Evolutionary conservation across 2,888 invertebrate genomes (phyloP), one percentile per base, ranked within the genome.

Genomic region (Deilephila elpenor): DNA sequence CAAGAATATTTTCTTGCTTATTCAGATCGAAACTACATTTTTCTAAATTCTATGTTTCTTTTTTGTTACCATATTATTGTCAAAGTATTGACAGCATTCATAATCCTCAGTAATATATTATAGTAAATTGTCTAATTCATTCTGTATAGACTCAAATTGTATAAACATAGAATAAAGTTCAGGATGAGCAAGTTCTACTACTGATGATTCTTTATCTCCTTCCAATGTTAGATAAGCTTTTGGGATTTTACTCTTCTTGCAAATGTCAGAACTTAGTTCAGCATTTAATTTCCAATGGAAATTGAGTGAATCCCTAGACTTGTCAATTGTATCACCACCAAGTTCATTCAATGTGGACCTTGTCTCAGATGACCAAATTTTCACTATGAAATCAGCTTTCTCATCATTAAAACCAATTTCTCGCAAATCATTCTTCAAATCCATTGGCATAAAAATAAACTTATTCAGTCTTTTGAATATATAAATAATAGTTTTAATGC

Each of bases 101-200:
- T 56, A 56, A 1, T 56, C n/a, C n/a, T 56, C 6, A n/a, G n/a
- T 19, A n/a, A n/a, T 56, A 29, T 1, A 17, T 67, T 44, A 67
- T 17, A 67, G 44, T 51, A 71, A 72, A 77, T 70, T 91, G 84
- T 94, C 94, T 75, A 94, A 82, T 83, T 94, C 93, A 88, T 88
- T 92, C 82, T 94, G 94, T 74, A 94, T 88, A 1, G 89, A 86
- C 82, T 94, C 94, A 84, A 93, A 88, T 80, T 94, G 93, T 19
- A 93, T 81, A 82, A 90, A 94, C 74, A 93, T 82, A 61, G 91
- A 88, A 82, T 94, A 88, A 8, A 94, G 81, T 78, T 94, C 93
- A 25, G 89, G 78, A 82, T 92, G 93, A n/a, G 90, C 89, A 25
- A 93, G 76, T 86, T 94, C 94, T 71, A 93, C 83, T 80, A 93